Evolutionary conservation across 2,113 vertebrate species (phyloP).

Genomic region (Zosterops lateralis): DNA sequence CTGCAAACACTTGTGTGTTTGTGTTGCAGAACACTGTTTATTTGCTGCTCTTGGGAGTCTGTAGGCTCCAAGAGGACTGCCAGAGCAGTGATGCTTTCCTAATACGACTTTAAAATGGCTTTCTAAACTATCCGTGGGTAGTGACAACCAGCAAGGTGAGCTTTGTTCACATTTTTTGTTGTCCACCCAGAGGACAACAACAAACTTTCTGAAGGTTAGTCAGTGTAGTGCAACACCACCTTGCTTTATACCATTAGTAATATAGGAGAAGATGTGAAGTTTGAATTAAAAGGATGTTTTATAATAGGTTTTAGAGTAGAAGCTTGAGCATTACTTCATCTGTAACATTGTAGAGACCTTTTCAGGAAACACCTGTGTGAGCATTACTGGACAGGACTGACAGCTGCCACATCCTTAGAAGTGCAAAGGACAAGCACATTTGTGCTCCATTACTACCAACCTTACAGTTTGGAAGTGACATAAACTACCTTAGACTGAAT

Average conservation of each 20-base stretch:
- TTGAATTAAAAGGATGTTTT: background rate
- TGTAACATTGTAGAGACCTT: background rate
- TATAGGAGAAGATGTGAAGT: background rate
- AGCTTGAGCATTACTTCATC: background rate
- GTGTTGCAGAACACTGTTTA: background rate
- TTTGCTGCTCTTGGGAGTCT: background rate
- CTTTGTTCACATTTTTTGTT: background rate
- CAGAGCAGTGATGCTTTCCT: background rate
- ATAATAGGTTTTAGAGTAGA: background rate
- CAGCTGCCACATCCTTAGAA: background rate
- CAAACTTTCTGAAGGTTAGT: background rate
- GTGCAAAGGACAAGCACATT: background rate
- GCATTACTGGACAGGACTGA: background rate
- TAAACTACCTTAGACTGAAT: background rate
- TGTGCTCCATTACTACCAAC: background rate
- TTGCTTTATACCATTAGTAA: background rate
- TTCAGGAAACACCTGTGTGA: background rate
- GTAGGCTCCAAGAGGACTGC: background rate
- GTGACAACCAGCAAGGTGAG: background rate
- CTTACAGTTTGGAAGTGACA: background rate
- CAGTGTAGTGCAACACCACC: background rate
- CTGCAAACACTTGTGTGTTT: background rate
- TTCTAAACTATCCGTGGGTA: background rate
- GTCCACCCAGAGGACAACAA: background rate
- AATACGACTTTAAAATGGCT: background rate